Percentiles rank a stretch among this genome's conserved stretches.
These are phyloP conservation scores for Enteromius paludinosus DNA, from an alignment of 2,797 vertebrate genomes.

Conservation along the genomic window DNA sequence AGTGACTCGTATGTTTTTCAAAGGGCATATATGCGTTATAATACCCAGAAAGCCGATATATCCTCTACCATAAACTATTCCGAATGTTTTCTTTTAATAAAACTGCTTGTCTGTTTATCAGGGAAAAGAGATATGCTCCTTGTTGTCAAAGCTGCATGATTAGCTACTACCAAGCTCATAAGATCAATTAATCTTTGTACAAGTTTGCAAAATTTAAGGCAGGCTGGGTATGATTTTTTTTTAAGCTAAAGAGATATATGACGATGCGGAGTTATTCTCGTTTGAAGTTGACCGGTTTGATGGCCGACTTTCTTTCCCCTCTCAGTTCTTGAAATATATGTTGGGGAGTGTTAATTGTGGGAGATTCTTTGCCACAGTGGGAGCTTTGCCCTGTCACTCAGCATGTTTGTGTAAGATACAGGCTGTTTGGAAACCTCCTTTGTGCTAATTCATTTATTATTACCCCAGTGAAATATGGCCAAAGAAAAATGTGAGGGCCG, in stretches of 20 bases:
- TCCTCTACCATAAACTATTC: slow-evolving; percentile 32
- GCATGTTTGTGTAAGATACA: slow-evolving; percentile 82
- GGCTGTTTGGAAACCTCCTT: slow-evolving; percentile 78
- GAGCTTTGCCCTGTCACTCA: slow-evolving; percentile 73
- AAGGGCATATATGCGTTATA: slow-evolving; percentile 77
- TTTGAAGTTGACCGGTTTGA: slow-evolving; percentile 69
- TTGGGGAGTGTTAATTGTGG: slow-evolving; percentile 81
- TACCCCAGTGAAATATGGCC: slow-evolving; percentile 72
- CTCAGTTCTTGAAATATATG: slow-evolving; percentile 72
- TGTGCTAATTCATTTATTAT: slow-evolving; percentile 80
- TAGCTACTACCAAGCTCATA: slow-evolving; percentile 15
- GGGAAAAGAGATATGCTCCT: neutral
- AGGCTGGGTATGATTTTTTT: neutral
- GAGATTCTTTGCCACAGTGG: slow-evolving; percentile 80
- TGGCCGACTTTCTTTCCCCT: slow-evolving; percentile 56
- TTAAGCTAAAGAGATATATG: slow-evolving; percentile 24
- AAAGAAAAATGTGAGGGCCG: slow-evolving; percentile 57
- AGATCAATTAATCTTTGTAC: slow-evolving; percentile 18
- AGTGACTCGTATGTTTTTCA: slow-evolving; percentile 79
- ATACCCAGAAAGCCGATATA: slow-evolving; percentile 23
- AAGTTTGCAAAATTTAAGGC: slow-evolving; percentile 35
- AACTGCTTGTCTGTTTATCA: slow-evolving; percentile 3
- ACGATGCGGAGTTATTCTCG: slow-evolving; percentile 65
- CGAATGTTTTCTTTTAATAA: slow-evolving; percentile 45
- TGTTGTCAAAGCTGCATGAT: slow-evolving; percentile 27